Base-by-base conservation (phyloP, 2,888 invertebrate genomes). In the Podotricha telesiphe region DNA sequence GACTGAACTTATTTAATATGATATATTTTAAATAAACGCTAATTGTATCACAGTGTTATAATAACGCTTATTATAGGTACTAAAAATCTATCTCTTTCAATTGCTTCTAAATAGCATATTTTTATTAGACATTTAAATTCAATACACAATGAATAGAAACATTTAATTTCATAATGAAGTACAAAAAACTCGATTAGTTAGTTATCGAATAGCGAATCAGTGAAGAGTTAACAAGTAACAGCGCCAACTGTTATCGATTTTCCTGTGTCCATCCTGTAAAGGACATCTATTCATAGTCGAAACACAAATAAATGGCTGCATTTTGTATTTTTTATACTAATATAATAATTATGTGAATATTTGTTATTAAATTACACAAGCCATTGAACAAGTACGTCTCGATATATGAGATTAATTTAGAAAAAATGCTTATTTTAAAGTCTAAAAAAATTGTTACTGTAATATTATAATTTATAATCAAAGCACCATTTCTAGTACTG, bases 161-260 rank as follows among this genome's bases (percentile, higher is more conserved):
- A 42, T 13, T 42, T 42, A 42, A 7, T 17, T 17, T 7, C 7
- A 11, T 55, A 13, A 19, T 37, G 28, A 3, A 10, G 22, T 59
- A 22, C 20, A 22, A n/a, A n/a, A 10, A 22, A 45, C 15, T 22
- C n/a, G n/a, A 45, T 28, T 45, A 59, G 45, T 45, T n/a, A n/a
- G 22, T 59, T 20, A 47, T 28, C 28, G 55, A 37, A 22, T 20
- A 47, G 45, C 28, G 55, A 37, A 22, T 56, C 40, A 34, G 19
- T 67, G 53, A 62, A 62, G 53, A 53, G 53, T 80, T 77, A 78
- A 65, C 82, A 81, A 55, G 17, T 55, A 55, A 37, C 78, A 80
- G 73, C 77, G 79, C 80, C 79, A 80, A 81, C 78, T 84, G 80
- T 70, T 88, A 88, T 88, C 83, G 88, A 88, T 88, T 87, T 87